These are phyloP conservation scores for Drosophila arawakana DNA, from an alignment of 1,140 invertebrate species.

Conservation along the genomic window DNA sequence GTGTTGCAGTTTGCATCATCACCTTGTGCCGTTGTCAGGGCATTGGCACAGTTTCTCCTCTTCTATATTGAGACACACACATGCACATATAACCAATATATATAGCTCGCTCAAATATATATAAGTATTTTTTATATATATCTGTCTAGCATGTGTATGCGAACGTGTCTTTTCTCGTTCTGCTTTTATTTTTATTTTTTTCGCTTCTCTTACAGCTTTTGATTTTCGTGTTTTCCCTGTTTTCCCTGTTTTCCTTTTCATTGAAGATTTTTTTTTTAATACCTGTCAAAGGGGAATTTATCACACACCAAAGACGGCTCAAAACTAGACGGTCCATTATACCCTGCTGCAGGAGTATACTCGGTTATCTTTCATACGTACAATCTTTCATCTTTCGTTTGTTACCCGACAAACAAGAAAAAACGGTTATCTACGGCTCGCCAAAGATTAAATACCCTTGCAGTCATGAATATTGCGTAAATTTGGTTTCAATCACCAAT, in stretches of 20 bases:
- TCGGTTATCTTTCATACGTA: no score
- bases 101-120: slow-evolving; percentile 5
- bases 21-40: slow-evolving; percentile 83
- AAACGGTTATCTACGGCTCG: no score
- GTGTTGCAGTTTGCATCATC: slow-evolving; percentile 77
- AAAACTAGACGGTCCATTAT: no score
- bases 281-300: slow-evolving; percentile 31
- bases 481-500: no score
- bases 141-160: slow-evolving; percentile 26
- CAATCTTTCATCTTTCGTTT: no score
- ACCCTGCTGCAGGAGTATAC: no score
- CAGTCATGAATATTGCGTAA: no score
- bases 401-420: no score
- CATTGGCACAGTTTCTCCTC: slow-evolving; percentile 79
- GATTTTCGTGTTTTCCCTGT: slow-evolving; percentile 63
- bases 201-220: slow-evolving; percentile 49
- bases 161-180: background rate
- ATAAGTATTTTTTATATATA: slow-evolving; percentile 17
- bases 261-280: background rate
- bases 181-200: slow-evolving; percentile 35
- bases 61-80: slow-evolving; percentile 48
- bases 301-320: slow-evolving; percentile 5
- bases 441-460: no score
- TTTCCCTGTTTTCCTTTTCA: slow-evolving; percentile 38
- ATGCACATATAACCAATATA: slow-evolving; percentile 6